phyloP scores from a whole-genome alignment of 2,797 vertebrate species.

The Acanthurus tractus region DNA sequence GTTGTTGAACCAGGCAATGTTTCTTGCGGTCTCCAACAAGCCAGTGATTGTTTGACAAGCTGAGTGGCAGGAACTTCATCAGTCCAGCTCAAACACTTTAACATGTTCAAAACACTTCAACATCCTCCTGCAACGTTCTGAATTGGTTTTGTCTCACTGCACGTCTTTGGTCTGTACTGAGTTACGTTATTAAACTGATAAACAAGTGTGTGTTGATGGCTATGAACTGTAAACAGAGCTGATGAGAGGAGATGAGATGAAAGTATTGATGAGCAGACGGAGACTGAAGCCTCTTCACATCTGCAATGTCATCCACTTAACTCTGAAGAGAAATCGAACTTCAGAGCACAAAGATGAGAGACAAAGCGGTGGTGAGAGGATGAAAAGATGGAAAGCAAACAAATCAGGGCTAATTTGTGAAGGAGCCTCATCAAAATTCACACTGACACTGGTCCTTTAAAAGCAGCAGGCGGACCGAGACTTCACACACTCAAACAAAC shows the following conservation, averaged over 20 bases:
- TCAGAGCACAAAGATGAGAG: constrained; percentile 43
- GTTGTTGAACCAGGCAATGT: too few species aligned
- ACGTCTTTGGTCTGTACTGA: too few species aligned
- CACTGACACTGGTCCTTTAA: constrained; percentile 18
- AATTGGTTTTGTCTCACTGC: too few species aligned
- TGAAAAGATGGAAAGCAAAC: constrained; percentile 29
- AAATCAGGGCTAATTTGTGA: constrained; percentile 33
- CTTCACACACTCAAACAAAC: constrained; percentile 2
- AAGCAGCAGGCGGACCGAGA: constrained; percentile 22
- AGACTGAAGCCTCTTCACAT: constrained; percentile 37
- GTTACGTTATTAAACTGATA: constrained; percentile 23
- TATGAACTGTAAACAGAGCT: constrained; percentile 33
- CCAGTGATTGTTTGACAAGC: too few species aligned
- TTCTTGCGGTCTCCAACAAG: too few species aligned
- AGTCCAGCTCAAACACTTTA: too few species aligned
- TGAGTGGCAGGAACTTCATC: too few species aligned
- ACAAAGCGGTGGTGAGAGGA: constrained; percentile 19
- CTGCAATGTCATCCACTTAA: constrained; percentile 55
- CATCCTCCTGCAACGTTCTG: too few species aligned
- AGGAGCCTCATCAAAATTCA: constrained; percentile 13
- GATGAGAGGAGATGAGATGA: constrained; percentile 51
- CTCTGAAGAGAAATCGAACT: constrained; percentile 44
- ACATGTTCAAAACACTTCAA: too few species aligned
- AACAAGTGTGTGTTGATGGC: constrained; percentile 8
- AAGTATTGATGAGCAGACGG: constrained; percentile 41